Percentiles rank a stretch among this genome's conserved stretches.
These are phyloP conservation scores for Diorhabda elongata DNA, from an alignment of 1,140 invertebrate species.

Conservation along the genomic window DNA sequence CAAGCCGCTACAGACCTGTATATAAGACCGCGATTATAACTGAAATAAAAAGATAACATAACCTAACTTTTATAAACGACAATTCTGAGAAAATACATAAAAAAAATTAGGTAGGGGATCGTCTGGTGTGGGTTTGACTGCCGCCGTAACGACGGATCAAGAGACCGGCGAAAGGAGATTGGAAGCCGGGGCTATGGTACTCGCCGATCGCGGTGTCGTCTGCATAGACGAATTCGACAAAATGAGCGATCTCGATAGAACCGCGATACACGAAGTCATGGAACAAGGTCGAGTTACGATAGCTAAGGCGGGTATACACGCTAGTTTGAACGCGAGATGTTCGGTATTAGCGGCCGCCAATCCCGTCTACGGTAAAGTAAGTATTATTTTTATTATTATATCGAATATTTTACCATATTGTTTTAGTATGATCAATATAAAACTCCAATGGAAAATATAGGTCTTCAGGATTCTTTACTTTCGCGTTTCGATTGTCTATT, in stretches of 20 bases:
- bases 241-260: constrained; percentile 99
- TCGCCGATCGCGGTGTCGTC: constrained; percentile 89
- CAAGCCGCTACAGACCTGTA: no score
- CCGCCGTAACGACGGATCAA: constrained; percentile 93
- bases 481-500: constrained; percentile 99
- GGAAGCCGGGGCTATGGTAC: constrained; percentile 99
- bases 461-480: constrained; percentile 93
- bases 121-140: constrained; percentile 93
- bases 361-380: constrained; percentile 95
- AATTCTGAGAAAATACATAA: no score
- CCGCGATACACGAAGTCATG: constrained; percentile 99
- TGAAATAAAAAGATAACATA: no score
- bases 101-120: constrained; percentile 62
- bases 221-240: constrained; percentile 99
- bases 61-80: no score
- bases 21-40: no score
- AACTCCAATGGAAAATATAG: constrained; percentile 99
- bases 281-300: constrained; percentile 95
- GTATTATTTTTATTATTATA: constrained; percentile 25
- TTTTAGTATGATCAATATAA: constrained; percentile 96
- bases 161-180: constrained; percentile 85
- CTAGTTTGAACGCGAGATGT: constrained; percentile 94
- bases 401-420: not conserved
- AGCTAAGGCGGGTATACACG: constrained; percentile 98
- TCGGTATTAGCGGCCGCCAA: constrained; percentile 98